phyloP scores from a whole-genome alignment of 2,797 vertebrate genomes.

The Mastacembelus armatus region DNA sequence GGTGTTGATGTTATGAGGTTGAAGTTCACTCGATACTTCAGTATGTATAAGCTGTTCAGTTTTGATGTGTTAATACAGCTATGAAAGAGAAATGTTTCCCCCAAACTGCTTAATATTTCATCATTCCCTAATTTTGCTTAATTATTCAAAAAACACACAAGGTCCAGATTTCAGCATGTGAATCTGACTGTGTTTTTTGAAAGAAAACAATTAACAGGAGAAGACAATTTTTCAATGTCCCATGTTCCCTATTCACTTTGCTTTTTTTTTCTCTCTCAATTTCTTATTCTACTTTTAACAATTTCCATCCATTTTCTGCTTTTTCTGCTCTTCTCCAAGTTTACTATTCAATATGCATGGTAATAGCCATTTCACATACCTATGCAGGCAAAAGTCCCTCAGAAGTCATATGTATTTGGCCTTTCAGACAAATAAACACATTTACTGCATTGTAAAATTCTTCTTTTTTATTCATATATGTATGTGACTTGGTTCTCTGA shows the following conservation, averaged over 20 bases:
- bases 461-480: background rate
- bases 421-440: background rate
- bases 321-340: background rate
- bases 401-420: background rate
- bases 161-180: background rate
- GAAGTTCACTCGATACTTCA: no score
- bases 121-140: no score
- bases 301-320: background rate
- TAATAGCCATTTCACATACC: background rate
- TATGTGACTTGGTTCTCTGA: background rate
- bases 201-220: slow-evolving; percentile 30
- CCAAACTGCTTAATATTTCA: no score
- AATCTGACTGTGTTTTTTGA: slow-evolving; percentile 6
- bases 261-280: background rate
- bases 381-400: background rate
- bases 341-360: background rate
- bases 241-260: background rate
- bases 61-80: background rate
- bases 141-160: no score
- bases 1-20: slow-evolving; percentile 3
- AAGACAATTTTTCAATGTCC: slow-evolving; percentile 16
- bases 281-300: slow-evolving; percentile 6
- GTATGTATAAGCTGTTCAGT: background rate
- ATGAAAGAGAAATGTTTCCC: background rate
- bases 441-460: background rate